A percentile compares a stretch with the other conserved stretches of the same genome.
Evolutionary conservation across 2,888 invertebrate species (phyloP).

Genomic region (Trichacis sp.): DNA sequence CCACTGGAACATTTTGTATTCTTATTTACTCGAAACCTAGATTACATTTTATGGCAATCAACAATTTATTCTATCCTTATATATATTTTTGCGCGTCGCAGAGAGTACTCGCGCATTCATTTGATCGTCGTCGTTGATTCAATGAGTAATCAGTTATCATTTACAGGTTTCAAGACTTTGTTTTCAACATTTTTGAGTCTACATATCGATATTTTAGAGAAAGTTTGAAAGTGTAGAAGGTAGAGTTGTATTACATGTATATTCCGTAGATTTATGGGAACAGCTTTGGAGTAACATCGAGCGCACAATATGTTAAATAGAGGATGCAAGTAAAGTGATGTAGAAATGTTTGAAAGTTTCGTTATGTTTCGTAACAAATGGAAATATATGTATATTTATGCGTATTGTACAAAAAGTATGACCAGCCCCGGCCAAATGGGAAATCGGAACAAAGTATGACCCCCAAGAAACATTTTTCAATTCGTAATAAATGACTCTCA

Average conservation of each 20-base stretch:
- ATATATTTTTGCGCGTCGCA: constrained; percentile 12
- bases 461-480: no score
- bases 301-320: neutral
- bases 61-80: constrained; percentile 17
- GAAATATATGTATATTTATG: constrained; percentile 16
- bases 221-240: constrained; percentile 2
- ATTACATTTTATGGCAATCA: constrained; percentile 34
- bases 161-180: neutral
- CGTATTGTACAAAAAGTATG: constrained; percentile 31
- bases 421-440: constrained; percentile 31
- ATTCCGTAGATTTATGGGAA: neutral
- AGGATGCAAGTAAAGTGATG: constrained; percentile 34
- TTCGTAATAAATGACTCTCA: no score
- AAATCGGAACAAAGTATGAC: no score
- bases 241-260: neutral
- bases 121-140: constrained; percentile 9
- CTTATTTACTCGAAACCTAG: constrained; percentile 19
- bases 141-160: neutral
- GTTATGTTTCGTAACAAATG: constrained; percentile 19
- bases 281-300: neutral
- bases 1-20: constrained; percentile 26
- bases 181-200: neutral
- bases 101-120: neutral
- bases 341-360: constrained; percentile 33
- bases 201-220: constrained; percentile 4